phyloP scores from a whole-genome alignment of 2,888 invertebrate species.

The Eristalinus sepulchralis region DNA sequence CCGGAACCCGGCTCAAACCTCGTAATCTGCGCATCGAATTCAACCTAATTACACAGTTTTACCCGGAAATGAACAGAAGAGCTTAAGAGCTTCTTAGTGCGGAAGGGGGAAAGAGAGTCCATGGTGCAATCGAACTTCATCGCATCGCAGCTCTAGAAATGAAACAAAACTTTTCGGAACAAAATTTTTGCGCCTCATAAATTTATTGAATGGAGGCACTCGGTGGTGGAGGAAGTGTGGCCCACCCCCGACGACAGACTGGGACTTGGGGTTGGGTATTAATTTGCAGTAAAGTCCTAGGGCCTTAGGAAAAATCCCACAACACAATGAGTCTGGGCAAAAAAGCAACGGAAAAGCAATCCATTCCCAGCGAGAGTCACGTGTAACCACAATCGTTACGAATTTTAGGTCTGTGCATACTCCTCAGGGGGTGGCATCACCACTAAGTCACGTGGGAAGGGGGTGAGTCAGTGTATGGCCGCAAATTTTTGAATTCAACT shows the following conservation, averaged over 20 bases:
- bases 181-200: slow-evolving; percentile 67
- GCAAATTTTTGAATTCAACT: slow-evolving; percentile 30
- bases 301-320: slow-evolving; percentile 34
- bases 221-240: neutral
- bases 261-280: slow-evolving; percentile 37
- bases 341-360: slow-evolving; percentile 8
- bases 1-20: neutral
- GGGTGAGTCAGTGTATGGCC: slow-evolving; percentile 55
- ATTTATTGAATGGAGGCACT: slow-evolving; percentile 30
- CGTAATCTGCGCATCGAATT: slow-evolving; percentile 54
- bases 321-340: slow-evolving; percentile 10
- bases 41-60: slow-evolving; percentile 35
- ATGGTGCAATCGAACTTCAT: slow-evolving; percentile 15
- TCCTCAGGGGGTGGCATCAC: slow-evolving; percentile 28
- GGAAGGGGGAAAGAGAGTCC: neutral
- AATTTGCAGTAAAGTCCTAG: slow-evolving; percentile 65
- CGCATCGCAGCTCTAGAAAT: slow-evolving; percentile 10
- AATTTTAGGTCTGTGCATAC: slow-evolving; percentile 49
- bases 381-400: slow-evolving; percentile 68
- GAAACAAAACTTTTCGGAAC: slow-evolving; percentile 38
- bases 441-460: slow-evolving; percentile 28
- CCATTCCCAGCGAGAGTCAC: slow-evolving; percentile 50
- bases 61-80: slow-evolving; percentile 18
- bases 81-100: slow-evolving; percentile 25
- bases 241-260: slow-evolving; percentile 2